Evolutionary conservation across 2,888 invertebrate genomes (phyloP).

Genomic region (Ethmia dodecea): DNA sequence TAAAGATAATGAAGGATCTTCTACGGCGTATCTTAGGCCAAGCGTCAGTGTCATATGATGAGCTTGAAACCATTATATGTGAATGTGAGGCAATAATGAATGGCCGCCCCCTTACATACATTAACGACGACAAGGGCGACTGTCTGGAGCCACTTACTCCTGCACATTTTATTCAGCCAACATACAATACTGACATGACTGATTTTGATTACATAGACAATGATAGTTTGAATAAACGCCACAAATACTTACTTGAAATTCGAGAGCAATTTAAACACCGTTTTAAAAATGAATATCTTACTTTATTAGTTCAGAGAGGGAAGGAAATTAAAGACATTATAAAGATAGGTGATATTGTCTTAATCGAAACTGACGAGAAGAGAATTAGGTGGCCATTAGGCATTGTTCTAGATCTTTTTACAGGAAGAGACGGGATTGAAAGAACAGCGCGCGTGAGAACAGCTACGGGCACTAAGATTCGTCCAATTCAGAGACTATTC

Average conservation of each 20-base stretch:
- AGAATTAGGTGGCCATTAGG: constrained; percentile 11
- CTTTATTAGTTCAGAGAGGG: constrained; percentile 6
- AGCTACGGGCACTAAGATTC: constrained; percentile 4
- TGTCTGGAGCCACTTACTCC: constrained; percentile 4
- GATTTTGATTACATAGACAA: constrained; percentile 3
- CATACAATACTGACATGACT: not conserved
- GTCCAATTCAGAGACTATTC: constrained; percentile 5
- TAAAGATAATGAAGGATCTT: constrained; percentile 10
- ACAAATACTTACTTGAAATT: constrained; percentile 1
- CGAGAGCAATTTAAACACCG: constrained; percentile 1
- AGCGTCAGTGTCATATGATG: not conserved
- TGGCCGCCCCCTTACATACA: constrained; percentile 1
- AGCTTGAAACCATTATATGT: not conserved
- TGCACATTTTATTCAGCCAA: constrained; percentile 4
- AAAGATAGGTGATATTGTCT: constrained; percentile 6
- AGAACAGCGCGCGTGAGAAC: constrained; percentile 9
- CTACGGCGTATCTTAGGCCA: constrained; percentile 1
- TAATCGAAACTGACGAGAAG: constrained; percentile 7
- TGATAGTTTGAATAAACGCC: not conserved
- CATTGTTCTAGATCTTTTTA: constrained; percentile 5
- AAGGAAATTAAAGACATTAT: constrained; percentile 5
- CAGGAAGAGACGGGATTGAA: constrained; percentile 8
- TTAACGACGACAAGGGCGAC: not conserved
- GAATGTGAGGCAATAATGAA: constrained; percentile 1
- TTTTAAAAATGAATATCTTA: constrained; percentile 7